Evolutionary conservation across 1,140 invertebrate genomes (phyloP).

Genomic region (Drosophila erecta): DNA sequence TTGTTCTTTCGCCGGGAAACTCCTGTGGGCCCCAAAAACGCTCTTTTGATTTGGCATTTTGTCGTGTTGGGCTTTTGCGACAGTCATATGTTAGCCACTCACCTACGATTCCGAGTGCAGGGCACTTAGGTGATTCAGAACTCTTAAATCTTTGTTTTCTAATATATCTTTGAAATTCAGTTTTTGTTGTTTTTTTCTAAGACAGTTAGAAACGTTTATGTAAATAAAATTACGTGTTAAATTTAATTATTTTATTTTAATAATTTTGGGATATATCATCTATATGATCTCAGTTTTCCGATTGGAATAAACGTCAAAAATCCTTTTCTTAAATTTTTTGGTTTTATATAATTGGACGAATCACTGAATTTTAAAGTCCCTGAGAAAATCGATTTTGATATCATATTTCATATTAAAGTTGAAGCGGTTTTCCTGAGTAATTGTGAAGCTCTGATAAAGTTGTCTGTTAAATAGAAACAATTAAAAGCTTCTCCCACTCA

Average conservation of each 20-base stretch:
- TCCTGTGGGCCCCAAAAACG: constrained; percentile 52
- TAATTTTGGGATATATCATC: too few relatives aligned
- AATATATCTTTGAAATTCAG: too few relatives aligned
- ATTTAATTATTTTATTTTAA: too few relatives aligned
- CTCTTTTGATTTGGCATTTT: constrained; percentile 65
- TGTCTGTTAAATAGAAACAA: constrained; percentile 6
- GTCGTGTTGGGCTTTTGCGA: constrained; percentile 33
- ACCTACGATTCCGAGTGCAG: not conserved
- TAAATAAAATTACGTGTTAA: too few relatives aligned
- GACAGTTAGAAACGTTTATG: too few relatives aligned
- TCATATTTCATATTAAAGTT: not conserved
- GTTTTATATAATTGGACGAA: too few relatives aligned
- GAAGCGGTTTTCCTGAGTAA: not conserved
- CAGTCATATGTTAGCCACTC: constrained; percentile 51
- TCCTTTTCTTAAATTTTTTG: not conserved
- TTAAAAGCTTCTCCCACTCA: constrained; percentile 14
- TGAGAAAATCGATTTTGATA: too few relatives aligned
- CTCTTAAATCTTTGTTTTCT: too few relatives aligned
- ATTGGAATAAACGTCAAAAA: too few relatives aligned
- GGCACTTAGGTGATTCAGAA: not conserved
- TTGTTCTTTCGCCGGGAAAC: constrained; percentile 37
- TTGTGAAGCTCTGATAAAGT: not conserved
- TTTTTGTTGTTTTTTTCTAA: too few relatives aligned
- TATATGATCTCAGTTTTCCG: too few relatives aligned
- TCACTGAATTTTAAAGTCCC: too few relatives aligned